Conservation (phyloP, 1,140 invertebrate species). For the Cyclargus thomasi region DNA sequence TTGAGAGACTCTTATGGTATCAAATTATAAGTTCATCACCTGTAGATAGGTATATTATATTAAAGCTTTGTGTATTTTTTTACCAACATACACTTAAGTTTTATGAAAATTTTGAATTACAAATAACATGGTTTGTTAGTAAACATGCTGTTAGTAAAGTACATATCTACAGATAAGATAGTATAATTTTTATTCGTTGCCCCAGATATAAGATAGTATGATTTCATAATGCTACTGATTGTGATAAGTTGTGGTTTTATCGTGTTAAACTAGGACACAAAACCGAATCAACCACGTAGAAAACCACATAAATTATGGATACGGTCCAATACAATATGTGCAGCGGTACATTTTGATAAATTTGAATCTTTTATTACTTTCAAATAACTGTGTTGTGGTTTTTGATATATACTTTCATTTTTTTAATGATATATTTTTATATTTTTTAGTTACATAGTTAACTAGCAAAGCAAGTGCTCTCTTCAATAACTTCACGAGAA, state of each 20-base stretch:
- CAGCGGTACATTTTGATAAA: background rate
- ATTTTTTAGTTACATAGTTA: no score
- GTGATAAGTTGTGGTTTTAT: background rate
- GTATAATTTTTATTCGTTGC: background rate
- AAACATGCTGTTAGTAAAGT: background rate
- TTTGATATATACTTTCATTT: no score
- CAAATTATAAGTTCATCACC: background rate
- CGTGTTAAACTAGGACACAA: background rate
- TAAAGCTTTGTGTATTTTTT: no score
- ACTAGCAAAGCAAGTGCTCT: no score
- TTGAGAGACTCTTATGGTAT: background rate
- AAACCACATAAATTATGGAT: background rate
- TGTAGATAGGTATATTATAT: no score
- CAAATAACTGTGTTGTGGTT: no score
- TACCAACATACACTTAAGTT: background rate
- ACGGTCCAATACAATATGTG: background rate
- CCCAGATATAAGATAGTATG: background rate
- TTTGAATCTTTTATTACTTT: background rate
- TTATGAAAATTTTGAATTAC: background rate
- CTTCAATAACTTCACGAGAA: no score
- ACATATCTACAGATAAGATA: background rate
- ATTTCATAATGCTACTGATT: constrained; percentile 1
- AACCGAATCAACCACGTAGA: background rate
- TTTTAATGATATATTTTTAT: no score
- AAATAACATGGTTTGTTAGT: background rate